These are phyloP conservation scores for Andrena minutula DNA, from an alignment of 2,888 invertebrate species.

Conservation along the genomic window DNA sequence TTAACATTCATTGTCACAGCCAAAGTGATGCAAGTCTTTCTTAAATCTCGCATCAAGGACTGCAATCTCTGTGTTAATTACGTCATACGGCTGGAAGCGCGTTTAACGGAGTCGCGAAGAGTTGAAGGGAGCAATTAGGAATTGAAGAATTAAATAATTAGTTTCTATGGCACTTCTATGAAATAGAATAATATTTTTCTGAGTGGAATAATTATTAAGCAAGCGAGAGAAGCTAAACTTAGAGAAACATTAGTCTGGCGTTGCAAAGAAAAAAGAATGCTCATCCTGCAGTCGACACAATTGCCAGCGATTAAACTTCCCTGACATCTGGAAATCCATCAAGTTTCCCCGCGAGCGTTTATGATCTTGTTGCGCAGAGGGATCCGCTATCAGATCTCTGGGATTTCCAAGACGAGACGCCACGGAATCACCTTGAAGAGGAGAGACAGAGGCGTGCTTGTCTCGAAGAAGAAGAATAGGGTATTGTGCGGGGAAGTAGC, in stretches of 20 bases:
- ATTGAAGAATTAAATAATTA: not conserved
- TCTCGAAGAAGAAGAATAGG: conserved; percentile 5
- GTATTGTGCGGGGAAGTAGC: not conserved
- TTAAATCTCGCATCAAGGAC: conserved; percentile 30
- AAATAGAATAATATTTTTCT: not conserved
- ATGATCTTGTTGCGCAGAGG: conserved; percentile 22
- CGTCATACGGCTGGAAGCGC: not conserved
- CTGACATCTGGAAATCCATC: conserved; percentile 8
- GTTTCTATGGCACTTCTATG: not conserved
- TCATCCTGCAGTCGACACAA: conserved; percentile 5
- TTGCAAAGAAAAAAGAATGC: not conserved
- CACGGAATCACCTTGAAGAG: not conserved
- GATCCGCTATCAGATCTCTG: not conserved
- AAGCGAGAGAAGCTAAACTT: not conserved
- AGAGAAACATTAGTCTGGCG: not conserved
- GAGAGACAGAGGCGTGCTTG: not conserved
- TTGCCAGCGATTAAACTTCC: conserved; percentile 19
- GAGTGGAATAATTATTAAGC: not conserved
- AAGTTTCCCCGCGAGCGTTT: conserved; percentile 1
- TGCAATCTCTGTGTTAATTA: conserved; percentile 32
- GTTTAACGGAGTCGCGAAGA: conserved; percentile 1
- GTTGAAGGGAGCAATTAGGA: not conserved
- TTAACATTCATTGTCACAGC: conserved; percentile 49
- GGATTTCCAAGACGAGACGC: not conserved
- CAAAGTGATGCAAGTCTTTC: conserved; percentile 46